These are phyloP conservation scores for Diceros bicornis DNA, from an alignment of 2,797 vertebrate species.

Conservation along the genomic window DNA sequence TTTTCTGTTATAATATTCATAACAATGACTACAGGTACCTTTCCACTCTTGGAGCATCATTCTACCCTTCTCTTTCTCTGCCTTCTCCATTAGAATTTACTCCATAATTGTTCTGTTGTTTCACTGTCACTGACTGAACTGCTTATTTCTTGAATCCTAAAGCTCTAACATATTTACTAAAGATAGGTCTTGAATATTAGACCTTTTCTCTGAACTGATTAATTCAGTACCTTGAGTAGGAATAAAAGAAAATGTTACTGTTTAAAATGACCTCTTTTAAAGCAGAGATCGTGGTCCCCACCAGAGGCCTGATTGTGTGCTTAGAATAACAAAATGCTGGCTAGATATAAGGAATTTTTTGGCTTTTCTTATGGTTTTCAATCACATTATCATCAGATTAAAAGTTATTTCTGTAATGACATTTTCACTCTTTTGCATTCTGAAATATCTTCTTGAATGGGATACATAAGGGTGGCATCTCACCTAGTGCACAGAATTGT, in stretches of 20 bases:
- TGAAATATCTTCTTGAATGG: background rate
- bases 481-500: background rate
- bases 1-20: slow-evolving; percentile 77
- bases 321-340: slow-evolving; percentile 35
- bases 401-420: background rate
- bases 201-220: slow-evolving; percentile 7
- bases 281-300: background rate
- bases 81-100: background rate
- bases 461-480: background rate
- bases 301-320: background rate
- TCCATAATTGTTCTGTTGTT: background rate
- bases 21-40: background rate
- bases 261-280: slow-evolving; percentile 44
- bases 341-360: background rate
- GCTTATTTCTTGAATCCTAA: slow-evolving; percentile 11
- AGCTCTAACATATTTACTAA: background rate
- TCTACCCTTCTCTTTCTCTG: background rate
- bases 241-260: slow-evolving; percentile 24
- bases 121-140: background rate
- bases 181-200: background rate
- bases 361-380: slow-evolving; percentile 23
- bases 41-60: background rate
- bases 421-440: background rate
- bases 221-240: background rate
- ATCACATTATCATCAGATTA: background rate